phyloP scores from a whole-genome alignment of 1,140 invertebrate genomes.

The Papilio polyxenes region DNA sequence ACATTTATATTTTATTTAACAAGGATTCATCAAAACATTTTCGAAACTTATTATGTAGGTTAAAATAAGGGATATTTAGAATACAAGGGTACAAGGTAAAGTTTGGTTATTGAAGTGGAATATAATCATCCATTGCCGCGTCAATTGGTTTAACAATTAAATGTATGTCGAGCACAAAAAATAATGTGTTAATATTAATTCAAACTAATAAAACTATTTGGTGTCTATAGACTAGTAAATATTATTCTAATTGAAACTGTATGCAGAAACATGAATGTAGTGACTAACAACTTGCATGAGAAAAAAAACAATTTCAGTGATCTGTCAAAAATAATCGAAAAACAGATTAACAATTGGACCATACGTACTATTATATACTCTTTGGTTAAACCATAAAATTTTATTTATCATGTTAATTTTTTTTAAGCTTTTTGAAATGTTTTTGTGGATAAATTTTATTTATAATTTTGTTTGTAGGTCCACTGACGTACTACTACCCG shows the following conservation, averaged over 20 bases:
- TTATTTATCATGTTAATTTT: neutral
- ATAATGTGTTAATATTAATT: constrained; percentile 28
- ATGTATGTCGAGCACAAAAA: constrained; percentile 34
- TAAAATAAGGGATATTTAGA: neutral
- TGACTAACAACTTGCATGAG: constrained; percentile 34
- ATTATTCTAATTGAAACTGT: constrained; percentile 3
- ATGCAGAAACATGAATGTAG: constrained; percentile 23
- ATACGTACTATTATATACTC: neutral
- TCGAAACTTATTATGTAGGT: neutral
- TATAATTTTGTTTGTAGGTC: constrained; percentile 54
- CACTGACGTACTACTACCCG: constrained; percentile 74
- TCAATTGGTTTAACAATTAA: constrained; percentile 37
- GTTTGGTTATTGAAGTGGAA: constrained; percentile 14
- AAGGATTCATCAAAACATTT: constrained; percentile 8
- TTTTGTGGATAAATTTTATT: constrained; percentile 11
- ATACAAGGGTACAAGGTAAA: constrained; percentile 10
- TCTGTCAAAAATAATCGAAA: neutral
- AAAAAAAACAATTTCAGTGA: neutral
- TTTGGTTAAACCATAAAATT: neutral
- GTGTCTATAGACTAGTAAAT: constrained; percentile 24
- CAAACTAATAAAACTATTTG: constrained; percentile 30
- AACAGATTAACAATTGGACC: neutral
- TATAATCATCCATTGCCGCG: constrained; percentile 29
- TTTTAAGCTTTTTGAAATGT: neutral
- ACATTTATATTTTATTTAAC: neutral